Evolutionary conservation across 2,888 invertebrate species (phyloP), one percentile per base, ranked within the genome.

Genomic region (Sarcophaga rosellei): DNA sequence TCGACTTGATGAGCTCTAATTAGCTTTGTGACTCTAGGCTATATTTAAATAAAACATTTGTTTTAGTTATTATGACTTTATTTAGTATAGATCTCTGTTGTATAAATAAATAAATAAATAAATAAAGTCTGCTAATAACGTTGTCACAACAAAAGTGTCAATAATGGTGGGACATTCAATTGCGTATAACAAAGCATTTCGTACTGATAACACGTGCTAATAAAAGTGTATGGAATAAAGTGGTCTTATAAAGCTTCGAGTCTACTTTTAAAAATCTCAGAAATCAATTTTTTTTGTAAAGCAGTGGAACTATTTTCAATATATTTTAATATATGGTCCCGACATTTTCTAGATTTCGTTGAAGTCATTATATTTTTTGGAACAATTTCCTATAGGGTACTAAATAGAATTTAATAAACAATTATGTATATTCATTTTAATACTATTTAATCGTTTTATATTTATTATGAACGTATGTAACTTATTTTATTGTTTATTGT

Each of bases 61-160:
- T 78, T 85, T 77, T 74, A 74, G 79, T 82, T 69, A 79, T 79
- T 73, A 75, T 81, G 59, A 59, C 62, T 61, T 23, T 73, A 53
- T 74, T 77, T 17, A 66, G 17, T 45, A 35, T 6, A 62, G n/a
- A 61, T 61, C 11, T 72, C 44, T 69, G 23, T 74, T 8, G 8
- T 8, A 35, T 35, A 35, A 10, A 35, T 35, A 35, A 35, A 35
- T 35, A 35, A 35, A 45, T 35, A 35, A 35, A 45, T 77, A 59
- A 12, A 45, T 65, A 69, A 78, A 82, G 72, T 15, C 77, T 83
- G 83, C 73, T 83, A 83, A 78, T 78, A 65, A 72, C 11, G n/a
- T 65, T 61, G 68, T 75, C 68, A 69, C 81, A 81, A 76, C 5
- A 53, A 12, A 53, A 53, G 17, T 53, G 53, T 53, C 53, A 53